Base-by-base conservation (phyloP, 2,888 invertebrate species). In the Stratiomys singularior region DNA sequence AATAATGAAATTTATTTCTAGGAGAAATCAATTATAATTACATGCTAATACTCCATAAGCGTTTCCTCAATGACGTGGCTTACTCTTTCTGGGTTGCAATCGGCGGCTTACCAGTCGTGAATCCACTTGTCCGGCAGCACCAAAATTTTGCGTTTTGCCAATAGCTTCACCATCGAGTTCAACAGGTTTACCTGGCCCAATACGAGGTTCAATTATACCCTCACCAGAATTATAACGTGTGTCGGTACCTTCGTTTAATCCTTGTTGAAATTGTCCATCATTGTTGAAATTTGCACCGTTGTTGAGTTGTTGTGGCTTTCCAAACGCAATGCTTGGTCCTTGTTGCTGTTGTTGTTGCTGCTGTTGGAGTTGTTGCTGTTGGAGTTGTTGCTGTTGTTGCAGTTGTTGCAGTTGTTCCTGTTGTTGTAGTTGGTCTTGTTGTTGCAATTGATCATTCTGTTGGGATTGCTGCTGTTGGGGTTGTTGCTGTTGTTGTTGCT, bases 141-240 rank as follows among this genome's bases (percentile, higher is more conserved):
- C 69, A n/a, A 69, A 69, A 47, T 69, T 69, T 47, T 47, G 69
- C 23, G 18, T 25, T 69, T 47, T 69, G 5, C 69, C 69, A 47
- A 69, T 47, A 3, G 69, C 69, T 23, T 69, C 69, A 13, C 69
- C 69, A 69, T 69, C 69, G 1, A 69, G 23, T 18, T 52, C 52
- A 25, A 69, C 15, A 11, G 69, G 69, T n/a, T 69, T 69, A 46
- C 69, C 47, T 15, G 15, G n/a, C 4, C 69, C 69, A 15, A 69
- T 69, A 25, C 69, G 69, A 15, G 69, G 69, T 47, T 69, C 23
- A 69, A 69, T 69, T 9, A 69, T 46, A 44, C 69, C 69, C 21
- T 69, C 69, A 15, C 69, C 69, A 2, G 69, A 44, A 69, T 69
- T 69, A 25, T 9, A 9, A 52, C 18, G n/a, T 52, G 15, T 4